These are phyloP conservation scores for Lophotriccus pileatus DNA, from an alignment of 2,797 vertebrate species.

Conservation along the genomic window DNA sequence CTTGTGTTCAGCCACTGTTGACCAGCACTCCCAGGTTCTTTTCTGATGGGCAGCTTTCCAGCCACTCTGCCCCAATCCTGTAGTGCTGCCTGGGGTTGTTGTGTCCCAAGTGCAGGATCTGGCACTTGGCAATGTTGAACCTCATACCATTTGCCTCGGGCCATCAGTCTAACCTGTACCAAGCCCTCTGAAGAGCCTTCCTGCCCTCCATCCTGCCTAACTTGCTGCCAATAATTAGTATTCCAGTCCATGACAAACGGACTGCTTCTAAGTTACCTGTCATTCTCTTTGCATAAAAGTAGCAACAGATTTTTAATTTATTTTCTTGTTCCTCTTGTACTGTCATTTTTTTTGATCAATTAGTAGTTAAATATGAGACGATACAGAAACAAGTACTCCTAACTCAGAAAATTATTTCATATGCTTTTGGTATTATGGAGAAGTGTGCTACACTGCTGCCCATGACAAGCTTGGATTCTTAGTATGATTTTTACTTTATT, in stretches of 20 bases:
- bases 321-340: not conserved
- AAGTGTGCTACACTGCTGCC: not conserved
- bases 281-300: not conserved
- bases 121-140: not conserved
- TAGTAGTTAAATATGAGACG: not conserved
- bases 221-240: not conserved
- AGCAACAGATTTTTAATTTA: not conserved
- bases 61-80: not conserved
- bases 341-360: not conserved
- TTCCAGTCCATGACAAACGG: not conserved
- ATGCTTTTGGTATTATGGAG: not conserved
- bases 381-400: not conserved
- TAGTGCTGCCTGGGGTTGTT: not conserved
- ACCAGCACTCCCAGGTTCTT: not conserved
- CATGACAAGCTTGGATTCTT: not conserved
- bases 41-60: not conserved
- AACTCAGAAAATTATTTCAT: not conserved
- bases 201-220: not conserved
- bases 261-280: not conserved
- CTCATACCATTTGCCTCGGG: accelerated
- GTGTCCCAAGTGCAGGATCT: not conserved
- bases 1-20: not conserved
- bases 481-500: not conserved
- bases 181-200: not conserved
- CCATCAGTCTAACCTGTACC: not conserved